Evolutionary conservation across 2,888 invertebrate genomes (phyloP).

Genomic region (Zygaena filipendulae): DNA sequence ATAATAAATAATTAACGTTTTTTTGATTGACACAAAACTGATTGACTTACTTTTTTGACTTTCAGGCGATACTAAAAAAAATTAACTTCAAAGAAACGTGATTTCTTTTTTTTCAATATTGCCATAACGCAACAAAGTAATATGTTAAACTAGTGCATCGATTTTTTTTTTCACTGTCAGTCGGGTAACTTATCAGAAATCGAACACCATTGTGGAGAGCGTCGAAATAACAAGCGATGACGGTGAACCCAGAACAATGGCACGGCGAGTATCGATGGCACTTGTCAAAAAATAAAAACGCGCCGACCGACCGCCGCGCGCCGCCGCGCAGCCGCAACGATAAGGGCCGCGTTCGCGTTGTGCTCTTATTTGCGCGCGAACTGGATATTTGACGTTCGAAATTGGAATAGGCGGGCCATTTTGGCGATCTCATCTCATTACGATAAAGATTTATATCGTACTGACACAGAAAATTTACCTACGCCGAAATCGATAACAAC

Average conservation of each 20-base stretch:
- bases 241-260: constrained; percentile 49
- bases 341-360: constrained; percentile 23
- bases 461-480: too few relatives aligned
- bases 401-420: constrained; percentile 22
- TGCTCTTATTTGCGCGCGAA: constrained; percentile 21
- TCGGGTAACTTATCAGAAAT: too few relatives aligned
- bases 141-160: neutral
- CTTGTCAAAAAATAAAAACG: constrained; percentile 57
- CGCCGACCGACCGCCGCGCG: constrained; percentile 20
- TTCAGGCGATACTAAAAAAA: too few relatives aligned
- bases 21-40: too few relatives aligned
- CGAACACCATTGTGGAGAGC: constrained; percentile 21
- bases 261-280: constrained; percentile 48
- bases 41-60: too few relatives aligned
- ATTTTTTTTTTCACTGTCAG: neutral
- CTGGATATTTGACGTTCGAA: constrained; percentile 15
- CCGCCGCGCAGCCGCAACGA: constrained; percentile 23
- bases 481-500: too few relatives aligned
- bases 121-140: too few relatives aligned
- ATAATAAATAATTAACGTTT: too few relatives aligned
- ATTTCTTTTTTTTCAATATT: too few relatives aligned
- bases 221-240: constrained; percentile 38
- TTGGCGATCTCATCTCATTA: too few relatives aligned
- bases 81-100: too few relatives aligned
- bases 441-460: too few relatives aligned